Evolutionary conservation across 2,113 vertebrate genomes (phyloP).

Genomic region (Oenanthe melanoleuca): DNA sequence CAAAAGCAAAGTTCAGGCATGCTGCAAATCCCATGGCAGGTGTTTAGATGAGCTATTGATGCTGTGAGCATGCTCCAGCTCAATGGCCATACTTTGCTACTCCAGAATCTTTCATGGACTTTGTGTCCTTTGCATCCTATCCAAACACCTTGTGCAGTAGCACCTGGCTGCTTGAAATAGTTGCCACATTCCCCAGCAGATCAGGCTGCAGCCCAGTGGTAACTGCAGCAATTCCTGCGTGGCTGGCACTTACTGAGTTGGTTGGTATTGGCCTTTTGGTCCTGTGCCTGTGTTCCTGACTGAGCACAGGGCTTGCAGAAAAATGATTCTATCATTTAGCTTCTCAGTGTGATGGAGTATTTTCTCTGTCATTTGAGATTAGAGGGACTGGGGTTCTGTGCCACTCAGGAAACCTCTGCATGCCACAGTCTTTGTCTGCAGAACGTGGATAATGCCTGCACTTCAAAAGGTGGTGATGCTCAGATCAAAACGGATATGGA

Average conservation of each 20-base stretch:
- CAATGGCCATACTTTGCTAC: not conserved
- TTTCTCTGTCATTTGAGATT: not conserved
- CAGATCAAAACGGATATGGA: not conserved
- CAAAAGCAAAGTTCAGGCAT: not conserved
- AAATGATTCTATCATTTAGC: not conserved
- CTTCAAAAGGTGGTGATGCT: not conserved
- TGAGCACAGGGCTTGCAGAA: not conserved
- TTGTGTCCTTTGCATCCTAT: not conserved
- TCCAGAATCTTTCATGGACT: not conserved
- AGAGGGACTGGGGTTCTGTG: not conserved
- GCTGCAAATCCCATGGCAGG: not conserved
- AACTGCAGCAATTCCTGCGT: not conserved
- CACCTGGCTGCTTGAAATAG: not conserved
- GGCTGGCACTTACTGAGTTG: not conserved
- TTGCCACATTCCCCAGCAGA: not conserved
- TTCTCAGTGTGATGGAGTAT: not conserved
- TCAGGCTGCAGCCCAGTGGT: not conserved
- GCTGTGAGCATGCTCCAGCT: not conserved
- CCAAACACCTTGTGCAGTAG: not conserved
- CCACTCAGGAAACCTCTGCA: not conserved
- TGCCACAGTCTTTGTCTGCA: not conserved
- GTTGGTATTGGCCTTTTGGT: not conserved
- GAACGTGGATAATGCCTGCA: fast-evolving
- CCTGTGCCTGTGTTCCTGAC: not conserved
- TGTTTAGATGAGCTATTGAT: not conserved